A percentile compares a stretch with the other conserved stretches of the same genome.
Conservation (phyloP, 2,797 vertebrate genomes). For the Eospalax fontanierii region DNA sequence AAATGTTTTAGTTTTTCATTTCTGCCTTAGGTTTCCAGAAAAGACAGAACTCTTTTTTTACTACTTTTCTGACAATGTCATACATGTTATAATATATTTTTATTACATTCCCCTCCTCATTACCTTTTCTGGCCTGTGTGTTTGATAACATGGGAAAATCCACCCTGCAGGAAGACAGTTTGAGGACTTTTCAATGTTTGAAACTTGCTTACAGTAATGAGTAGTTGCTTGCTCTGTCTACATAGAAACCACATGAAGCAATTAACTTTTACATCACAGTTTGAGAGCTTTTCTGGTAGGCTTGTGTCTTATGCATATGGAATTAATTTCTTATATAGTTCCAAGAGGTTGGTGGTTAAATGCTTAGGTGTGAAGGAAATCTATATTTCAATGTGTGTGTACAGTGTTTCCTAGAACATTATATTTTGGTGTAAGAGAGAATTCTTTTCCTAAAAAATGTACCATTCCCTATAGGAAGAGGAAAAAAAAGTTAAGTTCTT, state of each 20-base stretch:
- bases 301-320: neutral
- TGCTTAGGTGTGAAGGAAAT: neutral
- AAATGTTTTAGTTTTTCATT: neutral
- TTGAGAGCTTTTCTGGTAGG: conserved; percentile 1
- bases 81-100: neutral
- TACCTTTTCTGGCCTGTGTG: neutral
- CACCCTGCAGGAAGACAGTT: neutral
- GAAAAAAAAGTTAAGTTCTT: conserved; percentile 32
- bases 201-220: conserved; percentile 39
- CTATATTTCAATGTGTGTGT: neutral
- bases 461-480: neutral
- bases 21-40: neutral
- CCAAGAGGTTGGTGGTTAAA: conserved; percentile 29
- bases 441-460: conserved; percentile 51
- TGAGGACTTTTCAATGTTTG: neutral
- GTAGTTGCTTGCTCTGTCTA: neutral
- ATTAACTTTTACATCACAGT: neutral
- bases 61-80: neutral
- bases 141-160: neutral
- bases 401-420: conserved; percentile 7
- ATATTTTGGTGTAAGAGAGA: neutral
- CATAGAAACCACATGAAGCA: neutral
- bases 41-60: neutral
- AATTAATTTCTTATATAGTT: conserved; percentile 35
- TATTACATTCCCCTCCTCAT: neutral